A percentile compares a stretch with the other conserved stretches of the same genome.
phyloP scores from a whole-genome alignment of 2,797 vertebrate species.

The Malacoraja senta region DNA sequence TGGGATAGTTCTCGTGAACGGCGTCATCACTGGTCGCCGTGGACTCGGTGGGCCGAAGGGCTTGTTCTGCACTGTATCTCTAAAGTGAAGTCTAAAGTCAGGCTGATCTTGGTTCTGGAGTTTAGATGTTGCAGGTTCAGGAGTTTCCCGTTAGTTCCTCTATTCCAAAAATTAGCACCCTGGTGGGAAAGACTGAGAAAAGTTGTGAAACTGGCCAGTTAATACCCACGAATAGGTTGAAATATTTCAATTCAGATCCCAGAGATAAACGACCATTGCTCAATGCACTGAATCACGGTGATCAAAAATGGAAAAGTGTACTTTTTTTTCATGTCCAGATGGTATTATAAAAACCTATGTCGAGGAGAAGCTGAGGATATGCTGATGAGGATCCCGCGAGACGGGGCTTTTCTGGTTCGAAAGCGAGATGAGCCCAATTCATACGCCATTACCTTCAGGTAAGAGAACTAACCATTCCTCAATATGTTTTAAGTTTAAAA shows the following conservation, averaged over 20 bases:
- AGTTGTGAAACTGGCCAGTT: neutral
- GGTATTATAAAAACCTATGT: conserved; percentile 89
- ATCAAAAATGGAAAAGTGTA: neutral
- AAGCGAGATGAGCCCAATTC: conserved; percentile 76
- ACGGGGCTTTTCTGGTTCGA: conserved; percentile 90
- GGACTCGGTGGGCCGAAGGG: too few relatives aligned
- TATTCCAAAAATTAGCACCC: too few relatives aligned
- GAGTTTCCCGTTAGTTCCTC: too few relatives aligned
- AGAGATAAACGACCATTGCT: neutral
- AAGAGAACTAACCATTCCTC: neutral
- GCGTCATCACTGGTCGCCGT: too few relatives aligned
- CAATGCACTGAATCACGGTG: neutral
- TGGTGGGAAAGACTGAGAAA: too few relatives aligned
- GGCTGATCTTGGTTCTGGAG: too few relatives aligned
- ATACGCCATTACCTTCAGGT: conserved; percentile 96
- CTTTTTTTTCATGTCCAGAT: conserved; percentile 57
- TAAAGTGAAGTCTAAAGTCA: too few relatives aligned
- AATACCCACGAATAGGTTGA: neutral
- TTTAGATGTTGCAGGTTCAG: too few relatives aligned
- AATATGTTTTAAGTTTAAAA: neutral
- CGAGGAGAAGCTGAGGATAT: conserved; percentile 89
- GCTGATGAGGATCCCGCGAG: conserved; percentile 83
- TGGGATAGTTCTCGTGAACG: too few relatives aligned
- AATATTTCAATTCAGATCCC: neutral
- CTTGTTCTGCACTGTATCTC: too few relatives aligned